phyloP scores from a whole-genome alignment of 2,888 invertebrate species.

The Margaritifera margaritifera region DNA sequence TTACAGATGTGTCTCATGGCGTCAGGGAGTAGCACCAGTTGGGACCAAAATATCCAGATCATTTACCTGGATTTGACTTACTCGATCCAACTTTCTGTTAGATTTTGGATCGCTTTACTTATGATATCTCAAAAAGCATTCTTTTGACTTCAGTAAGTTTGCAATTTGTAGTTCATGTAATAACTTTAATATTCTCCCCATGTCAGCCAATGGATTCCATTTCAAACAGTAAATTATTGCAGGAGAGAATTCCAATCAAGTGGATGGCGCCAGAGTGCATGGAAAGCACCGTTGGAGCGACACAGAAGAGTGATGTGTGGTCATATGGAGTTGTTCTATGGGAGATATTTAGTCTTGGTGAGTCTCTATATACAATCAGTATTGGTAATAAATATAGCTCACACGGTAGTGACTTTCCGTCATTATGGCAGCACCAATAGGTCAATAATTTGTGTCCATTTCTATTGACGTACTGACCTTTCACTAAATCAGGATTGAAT shows the following conservation, averaged over 20 bases:
- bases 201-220: too few relatives aligned
- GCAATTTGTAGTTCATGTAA: too few relatives aligned
- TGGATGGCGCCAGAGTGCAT: constrained; percentile 49
- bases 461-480: not conserved
- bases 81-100: too few relatives aligned
- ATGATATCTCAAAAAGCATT: too few relatives aligned
- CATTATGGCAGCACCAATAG: not conserved
- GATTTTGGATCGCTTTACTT: too few relatives aligned
- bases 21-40: too few relatives aligned
- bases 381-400: too few relatives aligned
- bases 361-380: not conserved
- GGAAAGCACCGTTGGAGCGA: constrained; percentile 30
- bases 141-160: too few relatives aligned
- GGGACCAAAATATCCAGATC: too few relatives aligned
- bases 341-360: constrained; percentile 49
- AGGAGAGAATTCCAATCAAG: constrained; percentile 43
- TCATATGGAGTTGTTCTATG: constrained; percentile 47
- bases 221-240: not conserved
- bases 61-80: too few relatives aligned
- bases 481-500: not conserved
- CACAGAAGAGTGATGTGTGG: constrained; percentile 47
- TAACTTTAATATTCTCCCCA: too few relatives aligned
- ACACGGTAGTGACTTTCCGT: not conserved
- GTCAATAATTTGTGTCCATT: not conserved
- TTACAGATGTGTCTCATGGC: too few relatives aligned